Evolutionary conservation across 1,140 invertebrate species (phyloP).

Genomic region (Zaprionus camerounensis): DNA sequence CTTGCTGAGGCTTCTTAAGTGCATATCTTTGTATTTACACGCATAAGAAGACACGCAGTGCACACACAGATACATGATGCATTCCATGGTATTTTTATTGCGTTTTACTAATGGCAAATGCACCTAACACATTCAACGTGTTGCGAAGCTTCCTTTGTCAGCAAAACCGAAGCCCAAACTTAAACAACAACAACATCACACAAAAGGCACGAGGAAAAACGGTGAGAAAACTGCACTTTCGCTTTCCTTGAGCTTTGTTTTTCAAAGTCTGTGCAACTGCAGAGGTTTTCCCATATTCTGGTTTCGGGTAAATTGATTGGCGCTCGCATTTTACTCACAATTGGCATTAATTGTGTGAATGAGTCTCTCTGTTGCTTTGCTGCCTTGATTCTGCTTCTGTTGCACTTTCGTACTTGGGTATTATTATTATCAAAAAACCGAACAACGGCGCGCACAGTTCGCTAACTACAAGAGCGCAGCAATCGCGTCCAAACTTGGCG

Average conservation of each 20-base stretch:
- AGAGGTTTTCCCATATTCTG: constrained; percentile 3
- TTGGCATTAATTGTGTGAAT: constrained; percentile 39
- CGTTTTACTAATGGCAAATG: constrained; percentile 34
- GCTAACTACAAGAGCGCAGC: constrained; percentile 21
- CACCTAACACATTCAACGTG: constrained; percentile 27
- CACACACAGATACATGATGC: not conserved
- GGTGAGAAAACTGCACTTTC: constrained; percentile 38
- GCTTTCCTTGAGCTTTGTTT: constrained; percentile 26
- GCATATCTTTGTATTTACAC: not conserved
- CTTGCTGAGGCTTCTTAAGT: constrained; percentile 30
- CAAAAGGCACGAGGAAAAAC: constrained; percentile 24
- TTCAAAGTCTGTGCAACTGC: not conserved
- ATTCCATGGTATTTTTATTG: constrained; percentile 20
- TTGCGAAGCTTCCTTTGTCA: constrained; percentile 49
- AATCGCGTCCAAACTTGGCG: constrained; percentile 62
- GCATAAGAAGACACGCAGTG: constrained; percentile 2
- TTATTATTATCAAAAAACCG: constrained; percentile 38
- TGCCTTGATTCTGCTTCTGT: not conserved
- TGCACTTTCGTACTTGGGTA: constrained; percentile 30
- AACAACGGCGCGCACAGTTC: constrained; percentile 45
- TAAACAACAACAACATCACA: constrained; percentile 18
- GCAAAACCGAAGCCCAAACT: constrained; percentile 12
- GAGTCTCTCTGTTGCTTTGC: constrained; percentile 2
- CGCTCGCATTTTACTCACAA: constrained; percentile 37
- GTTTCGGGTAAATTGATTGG: constrained; percentile 35